Evolutionary conservation across 1,140 invertebrate species (phyloP).

Genomic region (Lanistes nyassanus): DNA sequence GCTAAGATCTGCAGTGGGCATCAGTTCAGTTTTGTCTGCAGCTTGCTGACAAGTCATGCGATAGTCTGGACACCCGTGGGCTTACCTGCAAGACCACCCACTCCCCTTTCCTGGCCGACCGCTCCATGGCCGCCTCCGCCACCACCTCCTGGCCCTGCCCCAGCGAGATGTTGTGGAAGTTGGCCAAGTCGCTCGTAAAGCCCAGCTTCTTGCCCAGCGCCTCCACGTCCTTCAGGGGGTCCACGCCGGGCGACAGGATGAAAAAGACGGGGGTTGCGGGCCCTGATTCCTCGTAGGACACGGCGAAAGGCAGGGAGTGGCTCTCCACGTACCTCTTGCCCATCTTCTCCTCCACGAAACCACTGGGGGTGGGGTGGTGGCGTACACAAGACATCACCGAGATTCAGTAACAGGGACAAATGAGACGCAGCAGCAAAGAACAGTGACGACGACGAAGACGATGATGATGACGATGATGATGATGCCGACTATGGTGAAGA

Average conservation of each 20-base stretch:
- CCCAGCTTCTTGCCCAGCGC: conserved; percentile 85
- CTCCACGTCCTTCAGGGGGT: conserved; percentile 96
- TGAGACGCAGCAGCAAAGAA: too few species aligned
- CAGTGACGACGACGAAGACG: too few species aligned
- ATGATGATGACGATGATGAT: too few species aligned
- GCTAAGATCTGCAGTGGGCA: too few species aligned
- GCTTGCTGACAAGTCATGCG: too few species aligned
- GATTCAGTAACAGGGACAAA: too few species aligned
- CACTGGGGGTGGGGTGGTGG: conserved; percentile 71
- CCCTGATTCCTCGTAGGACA: conserved; percentile 93
- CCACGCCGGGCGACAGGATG: conserved; percentile 94
- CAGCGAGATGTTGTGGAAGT: conserved; percentile 96
- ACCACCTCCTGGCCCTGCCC: conserved; percentile 96
- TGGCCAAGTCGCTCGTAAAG: conserved; percentile 81
- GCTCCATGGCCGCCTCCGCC: conserved; percentile 91
- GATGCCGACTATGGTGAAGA: too few species aligned
- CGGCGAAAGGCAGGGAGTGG: conserved; percentile 88
- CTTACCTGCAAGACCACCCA: conserved; percentile 91
- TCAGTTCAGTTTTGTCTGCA: too few species aligned
- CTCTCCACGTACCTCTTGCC: conserved; percentile 90
- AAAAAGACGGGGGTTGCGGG: conserved; percentile 95
- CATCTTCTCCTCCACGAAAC: conserved; percentile 94
- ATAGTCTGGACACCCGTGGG: too few species aligned
- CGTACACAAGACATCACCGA: too few species aligned
- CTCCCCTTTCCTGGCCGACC: conserved; percentile 85